A percentile compares a stretch with the other conserved stretches of the same genome.
phyloP scores from a whole-genome alignment of 1,140 invertebrate species.

The Achroia grisella region DNA sequence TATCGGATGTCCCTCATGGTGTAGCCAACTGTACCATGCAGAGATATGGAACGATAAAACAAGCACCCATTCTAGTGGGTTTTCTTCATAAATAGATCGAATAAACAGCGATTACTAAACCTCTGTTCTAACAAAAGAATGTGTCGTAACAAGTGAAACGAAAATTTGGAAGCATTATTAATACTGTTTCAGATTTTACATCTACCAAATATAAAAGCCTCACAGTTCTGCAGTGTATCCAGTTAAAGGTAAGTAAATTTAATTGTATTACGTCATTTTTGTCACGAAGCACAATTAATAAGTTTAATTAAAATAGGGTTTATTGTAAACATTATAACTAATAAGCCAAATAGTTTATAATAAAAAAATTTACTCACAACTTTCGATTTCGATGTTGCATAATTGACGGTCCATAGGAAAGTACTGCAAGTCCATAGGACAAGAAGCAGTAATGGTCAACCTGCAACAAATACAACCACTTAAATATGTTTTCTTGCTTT shows the following conservation, averaged over 20 bases:
- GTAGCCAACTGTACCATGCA: slow-evolving; percentile 89
- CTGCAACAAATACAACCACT: slow-evolving; percentile 74
- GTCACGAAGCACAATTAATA: slow-evolving; percentile 12
- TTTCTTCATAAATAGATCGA: slow-evolving; percentile 59
- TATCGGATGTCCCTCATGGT: slow-evolving; percentile 97
- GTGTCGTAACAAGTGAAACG: slow-evolving; percentile 7
- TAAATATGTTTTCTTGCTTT: too few species aligned
- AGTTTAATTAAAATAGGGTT: slow-evolving; percentile 7
- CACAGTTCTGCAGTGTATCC: slow-evolving; percentile 16
- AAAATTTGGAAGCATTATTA: slow-evolving; percentile 25
- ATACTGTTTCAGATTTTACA: slow-evolving; percentile 19
- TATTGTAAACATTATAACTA: slow-evolving; percentile 12
- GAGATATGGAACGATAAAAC: slow-evolving; percentile 78
- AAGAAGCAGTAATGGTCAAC: slow-evolving; percentile 97
- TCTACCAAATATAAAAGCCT: slow-evolving; percentile 36
- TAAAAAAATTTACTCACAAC: slow-evolving; percentile 87
- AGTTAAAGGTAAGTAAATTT: slow-evolving; percentile 2
- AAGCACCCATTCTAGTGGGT: slow-evolving; percentile 77
- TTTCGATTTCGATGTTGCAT: slow-evolving; percentile 98
- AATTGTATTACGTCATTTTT: slow-evolving; percentile 12
- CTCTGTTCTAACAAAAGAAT: slow-evolving; percentile 26
- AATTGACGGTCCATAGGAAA: slow-evolving; percentile 98
- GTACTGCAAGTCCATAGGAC: slow-evolving; percentile 98
- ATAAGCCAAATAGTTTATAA: slow-evolving; percentile 16
- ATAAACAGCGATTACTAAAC: slow-evolving; percentile 38